Percentiles rank a stretch among this genome's conserved stretches.
Evolutionary conservation across 2,888 invertebrate species (phyloP).

Genomic region (Plebejus argus): DNA sequence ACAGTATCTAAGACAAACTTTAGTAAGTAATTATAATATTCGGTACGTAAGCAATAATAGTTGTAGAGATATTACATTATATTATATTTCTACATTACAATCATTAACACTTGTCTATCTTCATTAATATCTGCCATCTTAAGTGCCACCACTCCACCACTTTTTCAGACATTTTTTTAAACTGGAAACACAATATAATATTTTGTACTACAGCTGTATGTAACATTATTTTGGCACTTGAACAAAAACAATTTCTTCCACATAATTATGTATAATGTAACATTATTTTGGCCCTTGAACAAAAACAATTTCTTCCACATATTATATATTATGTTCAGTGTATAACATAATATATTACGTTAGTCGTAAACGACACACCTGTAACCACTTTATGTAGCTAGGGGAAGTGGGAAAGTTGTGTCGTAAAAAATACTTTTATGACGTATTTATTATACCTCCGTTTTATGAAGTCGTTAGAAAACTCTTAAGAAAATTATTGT

Average conservation of each 20-base stretch:
- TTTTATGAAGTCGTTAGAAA: slow-evolving; percentile 28
- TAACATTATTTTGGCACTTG: neutral
- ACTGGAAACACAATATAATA: neutral
- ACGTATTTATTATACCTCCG: slow-evolving; percentile 20
- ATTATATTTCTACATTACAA: no score
- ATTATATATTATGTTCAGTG: neutral
- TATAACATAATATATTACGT: slow-evolving; percentile 19
- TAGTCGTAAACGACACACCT: slow-evolving; percentile 27
- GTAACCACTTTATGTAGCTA: slow-evolving; percentile 26
- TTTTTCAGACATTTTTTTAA: no score
- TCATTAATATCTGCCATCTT: no score
- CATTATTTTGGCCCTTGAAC: neutral
- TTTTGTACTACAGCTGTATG: neutral
- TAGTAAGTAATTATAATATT: no score
- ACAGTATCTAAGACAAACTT: no score
- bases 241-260: neutral
- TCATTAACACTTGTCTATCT: no score
- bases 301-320: neutral
- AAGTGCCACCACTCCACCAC: neutral
- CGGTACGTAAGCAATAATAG: no score
- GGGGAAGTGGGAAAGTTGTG: slow-evolving; percentile 27
- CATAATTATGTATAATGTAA: neutral
- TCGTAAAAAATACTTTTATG: slow-evolving; percentile 24
- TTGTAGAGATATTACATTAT: no score
- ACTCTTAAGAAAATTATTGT: slow-evolving; percentile 25